These are phyloP conservation scores for Dolichopus griseipennis DNA, from an alignment of 2,888 invertebrate species.

Conservation along the genomic window DNA sequence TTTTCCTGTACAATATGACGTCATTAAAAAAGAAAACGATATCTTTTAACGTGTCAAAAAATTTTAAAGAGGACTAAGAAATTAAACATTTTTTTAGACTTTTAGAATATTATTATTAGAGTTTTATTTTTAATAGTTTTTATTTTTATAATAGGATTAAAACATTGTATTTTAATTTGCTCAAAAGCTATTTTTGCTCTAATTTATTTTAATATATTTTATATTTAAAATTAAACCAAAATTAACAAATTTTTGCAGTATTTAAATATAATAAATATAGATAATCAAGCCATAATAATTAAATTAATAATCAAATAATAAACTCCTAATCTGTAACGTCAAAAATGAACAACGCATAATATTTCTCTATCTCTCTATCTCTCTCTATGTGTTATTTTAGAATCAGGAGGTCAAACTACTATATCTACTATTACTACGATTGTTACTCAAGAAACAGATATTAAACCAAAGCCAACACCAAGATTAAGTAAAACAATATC, in stretches of 20 bases:
- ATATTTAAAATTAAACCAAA: not conserved
- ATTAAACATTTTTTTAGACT: too few relatives aligned
- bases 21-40: too few relatives aligned
- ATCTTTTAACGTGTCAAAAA: too few relatives aligned
- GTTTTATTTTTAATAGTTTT: too few relatives aligned
- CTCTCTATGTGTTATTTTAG: conserved; percentile 43
- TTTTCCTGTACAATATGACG: too few relatives aligned
- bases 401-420: conserved; percentile 37
- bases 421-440: conserved; percentile 20
- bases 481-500: conserved; percentile 38
- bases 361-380: conserved; percentile 35
- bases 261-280: not conserved
- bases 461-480: conserved; percentile 46
- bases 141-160: not conserved
- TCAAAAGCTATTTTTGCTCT: not conserved
- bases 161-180: not conserved
- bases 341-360: not conserved
- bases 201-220: not conserved
- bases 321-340: not conserved
- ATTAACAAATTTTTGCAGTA: not conserved
- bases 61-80: too few relatives aligned
- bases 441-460: conserved; percentile 30
- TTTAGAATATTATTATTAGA: too few relatives aligned
- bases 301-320: not conserved
- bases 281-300: not conserved